Evolutionary conservation across 2,797 vertebrate genomes (phyloP).

Genomic region (Acanthurus tractus): DNA sequence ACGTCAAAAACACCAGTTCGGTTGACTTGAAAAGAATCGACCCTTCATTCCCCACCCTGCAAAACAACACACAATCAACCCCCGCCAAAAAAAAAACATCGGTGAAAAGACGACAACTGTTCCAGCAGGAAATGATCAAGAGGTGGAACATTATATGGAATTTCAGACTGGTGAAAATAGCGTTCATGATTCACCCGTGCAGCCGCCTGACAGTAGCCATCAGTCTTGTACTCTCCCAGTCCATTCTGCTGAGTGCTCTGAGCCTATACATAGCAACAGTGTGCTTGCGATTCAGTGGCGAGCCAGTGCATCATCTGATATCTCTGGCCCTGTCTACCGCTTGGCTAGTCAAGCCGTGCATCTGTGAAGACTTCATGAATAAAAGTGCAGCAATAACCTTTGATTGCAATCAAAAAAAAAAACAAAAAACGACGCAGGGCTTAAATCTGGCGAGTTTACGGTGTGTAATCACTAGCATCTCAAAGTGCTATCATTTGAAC

Average conservation of each 20-base stretch:
- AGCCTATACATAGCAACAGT: constrained; percentile 69
- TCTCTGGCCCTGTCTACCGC: constrained; percentile 57
- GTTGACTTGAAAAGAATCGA: constrained; percentile 22
- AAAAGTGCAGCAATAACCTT: constrained; percentile 66
- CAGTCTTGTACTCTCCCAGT: constrained; percentile 57
- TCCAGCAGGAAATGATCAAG: constrained; percentile 31
- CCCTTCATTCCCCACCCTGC: background rate
- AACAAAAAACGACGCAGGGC: constrained; percentile 53
- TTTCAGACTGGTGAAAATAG: constrained; percentile 57
- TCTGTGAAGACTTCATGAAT: constrained; percentile 66
- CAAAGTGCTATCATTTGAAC: constrained; percentile 48
- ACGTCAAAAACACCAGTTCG: constrained; percentile 39
- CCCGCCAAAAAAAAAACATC: constrained; percentile 24
- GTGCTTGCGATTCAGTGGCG: constrained; percentile 56
- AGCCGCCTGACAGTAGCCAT: constrained; percentile 61
- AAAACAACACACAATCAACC: background rate
- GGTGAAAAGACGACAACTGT: constrained; percentile 16
- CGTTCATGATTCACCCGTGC: constrained; percentile 67
- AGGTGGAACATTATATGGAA: constrained; percentile 48
- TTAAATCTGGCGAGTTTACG: constrained; percentile 54
- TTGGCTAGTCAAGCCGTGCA: constrained; percentile 58
- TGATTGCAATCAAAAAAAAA: constrained; percentile 66
- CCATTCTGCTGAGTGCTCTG: constrained; percentile 53
- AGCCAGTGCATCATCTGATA: constrained; percentile 71
- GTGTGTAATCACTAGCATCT: constrained; percentile 66